Evolutionary conservation across 1,140 invertebrate genomes (phyloP), one percentile per base, ranked within the genome.

Genomic region (Sesamia nonagrioides): DNA sequence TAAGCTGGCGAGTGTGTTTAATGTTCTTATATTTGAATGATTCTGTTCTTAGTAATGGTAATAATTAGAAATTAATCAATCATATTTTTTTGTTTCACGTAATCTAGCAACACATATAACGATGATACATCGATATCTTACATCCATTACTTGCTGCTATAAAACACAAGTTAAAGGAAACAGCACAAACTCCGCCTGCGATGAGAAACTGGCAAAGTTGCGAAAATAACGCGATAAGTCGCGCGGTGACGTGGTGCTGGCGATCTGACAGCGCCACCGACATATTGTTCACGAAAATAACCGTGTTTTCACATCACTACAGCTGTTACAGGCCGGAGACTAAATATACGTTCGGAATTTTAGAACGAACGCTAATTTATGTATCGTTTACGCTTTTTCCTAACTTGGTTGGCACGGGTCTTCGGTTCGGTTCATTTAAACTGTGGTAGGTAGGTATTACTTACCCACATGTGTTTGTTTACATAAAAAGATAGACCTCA

Each of bases 201-300:
- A 48, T 37, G 11, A 37, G 37, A 18, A 66, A 42, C 37, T 17
- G 37, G 42, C 42, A 6, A 35, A 61, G 72, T 69, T 69, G 79
- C 86, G 80, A 88, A 89, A 89, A 90, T 90, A 90, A 86, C 86
- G 81, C 69, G 18, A 56, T 21, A 9, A 27, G 72, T 33, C 48
- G 48, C 75, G 60, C 33, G 15, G 80, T 89, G 89, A 92, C 89
- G 88, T 84, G 56, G 35, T 48, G 77, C 89, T 91, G 91, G 92
- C 89, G 21, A 11, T 35, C 86, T 87, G 86, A 86, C 91, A 91
- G 86, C 69, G 82, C 87, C 80, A 81, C 87, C 76, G 83, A 86
- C 52, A 81, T 87, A 86, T 88, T 88, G 83, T 89, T 86, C 85
- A 79, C 84, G 69, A 81, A 91, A 88, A 89, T 90, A 86, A 88